Evolutionary conservation across 2,888 invertebrate genomes (phyloP), one percentile per base, ranked within the genome.

Genomic region (Drosophila aldrichi): DNA sequence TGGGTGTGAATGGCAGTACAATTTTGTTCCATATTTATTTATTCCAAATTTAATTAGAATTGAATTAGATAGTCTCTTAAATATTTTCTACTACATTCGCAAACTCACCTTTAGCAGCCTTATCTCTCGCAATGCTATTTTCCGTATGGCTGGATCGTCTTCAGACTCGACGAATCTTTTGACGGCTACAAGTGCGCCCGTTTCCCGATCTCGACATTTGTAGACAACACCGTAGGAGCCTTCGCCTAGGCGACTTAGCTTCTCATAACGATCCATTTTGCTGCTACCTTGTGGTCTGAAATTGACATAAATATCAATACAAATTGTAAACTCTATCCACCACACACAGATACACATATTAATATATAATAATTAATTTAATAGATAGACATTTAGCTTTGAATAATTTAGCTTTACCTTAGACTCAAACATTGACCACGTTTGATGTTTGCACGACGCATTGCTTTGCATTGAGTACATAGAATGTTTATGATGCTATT

Each of bases 101-200:
- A 32, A 32, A 32, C 32, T 32, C 32, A 32, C 98, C 96, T 98
- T 99, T 8, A 99, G 94, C 94, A 99, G 96, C 83, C 98, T 95
- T 90, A 99, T 98, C 94, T 99, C 99, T 81, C 99, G 93, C 58
- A 98, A 95, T 1, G 98, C 98, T 79, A 99, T 99, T 94, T 99
- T 99, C 89, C 98, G 95, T 80, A 99, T 98, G 52, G 98, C 95
- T 10, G 98, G 98, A 93, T 99, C 99, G 91, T 98, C 98, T 92
- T 99, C 98, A 67, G 98, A 98, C 93, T 99, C 98, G 14, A 98
- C 96, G 92, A 99, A 99, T 93, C 98, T 97, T 94, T 99, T 99
- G 74, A 99, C 98, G 46, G 99, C 99, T 46, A 99, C 98, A 68
- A 98, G 94, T 91, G 97, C 97, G 20, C 98, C 98, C 2, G 97